Evolutionary conservation across 2,888 invertebrate genomes (phyloP).

Genomic region (Sicus ferrugineus): DNA sequence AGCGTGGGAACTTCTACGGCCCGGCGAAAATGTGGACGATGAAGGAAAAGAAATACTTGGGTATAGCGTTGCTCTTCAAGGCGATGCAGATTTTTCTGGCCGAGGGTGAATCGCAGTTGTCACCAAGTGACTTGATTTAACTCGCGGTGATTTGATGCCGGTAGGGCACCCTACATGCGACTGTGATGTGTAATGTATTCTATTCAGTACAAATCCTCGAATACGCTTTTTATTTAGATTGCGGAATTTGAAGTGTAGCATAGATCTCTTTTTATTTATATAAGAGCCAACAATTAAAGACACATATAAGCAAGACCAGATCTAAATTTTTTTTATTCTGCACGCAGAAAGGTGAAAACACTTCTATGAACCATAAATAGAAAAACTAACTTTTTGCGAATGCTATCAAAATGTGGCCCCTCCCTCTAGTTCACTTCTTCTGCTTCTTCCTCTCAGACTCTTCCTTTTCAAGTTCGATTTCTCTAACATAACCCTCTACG

Average conservation of each 20-base stretch:
- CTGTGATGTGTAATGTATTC: conserved; percentile 25
- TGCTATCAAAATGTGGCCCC: not conserved
- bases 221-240: not conserved
- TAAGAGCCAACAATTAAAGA: no score
- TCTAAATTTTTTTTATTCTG: conserved; percentile 12
- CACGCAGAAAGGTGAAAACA: not conserved
- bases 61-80: conserved; percentile 80
- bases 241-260: no score
- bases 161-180: no score
- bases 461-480: conserved; percentile 97
- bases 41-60: conserved; percentile 76
- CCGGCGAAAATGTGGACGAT: conserved; percentile 76
- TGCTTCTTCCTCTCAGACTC: conserved; percentile 97
- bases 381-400: conserved; percentile 15
- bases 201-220: conserved; percentile 15
- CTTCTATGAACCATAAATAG: conserved; percentile 22
- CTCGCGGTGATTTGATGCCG: no score
- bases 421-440: conserved; percentile 63
- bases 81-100: conserved; percentile 84
- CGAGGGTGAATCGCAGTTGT: conserved; percentile 89
- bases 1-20: conserved; percentile 85
- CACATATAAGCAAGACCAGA: no score
- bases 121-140: conserved; percentile 74
- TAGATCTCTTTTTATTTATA: no score
- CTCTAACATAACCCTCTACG: conserved; percentile 91